Evolutionary conservation across 1,140 invertebrate genomes (phyloP), one percentile per base, ranked within the genome.

Genomic region (Calliphora vicina): DNA sequence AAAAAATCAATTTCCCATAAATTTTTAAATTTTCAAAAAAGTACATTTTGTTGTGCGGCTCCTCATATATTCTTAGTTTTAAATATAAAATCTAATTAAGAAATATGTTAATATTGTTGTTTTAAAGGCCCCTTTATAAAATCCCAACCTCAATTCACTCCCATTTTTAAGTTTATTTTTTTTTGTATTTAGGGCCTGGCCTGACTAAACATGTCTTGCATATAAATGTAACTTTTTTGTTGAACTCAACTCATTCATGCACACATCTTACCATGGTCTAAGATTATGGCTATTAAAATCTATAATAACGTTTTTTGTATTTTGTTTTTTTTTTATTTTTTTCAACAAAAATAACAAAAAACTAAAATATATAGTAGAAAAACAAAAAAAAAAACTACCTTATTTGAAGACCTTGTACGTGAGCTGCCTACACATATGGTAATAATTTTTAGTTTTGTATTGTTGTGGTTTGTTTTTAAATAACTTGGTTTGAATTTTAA

Each of bases 251-350:
- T 76, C 73, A 76, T 29, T 76, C 73, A 76, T 20, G 35, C 74
- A n/a, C 35, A 74, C 42, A 78, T 78, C 45, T 23, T 43, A 26
- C 29, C 74, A 67, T 78, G 74, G 74, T 35, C 74, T 43, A 78
- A 78, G 74, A 78, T 78, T 78, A 78, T 78, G 74, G 35, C 35
- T 78, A 78, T 78, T 78, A 78, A 78, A 78, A 78, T 78, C 74
- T 78, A 78, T 78, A 78, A 78, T 78, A 78, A 78, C 74, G 74
- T 78, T 78, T 78, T n/a, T n/a, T n/a, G n/a, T n/a, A n/a, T n/a
- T n/a, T n/a, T n/a, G n/a, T n/a, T n/a, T n/a, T n/a, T n/a, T n/a
- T n/a, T n/a, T n/a, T n/a, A n/a, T n/a, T n/a, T n/a, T n/a, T n/a
- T 78, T 78, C 61, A 67, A n/a, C 10, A 67, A 67, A 17, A 67